Evolutionary conservation across 2,888 invertebrate species (phyloP), one percentile per base, ranked within the genome.

Genomic region (Phengaris alcon): DNA sequence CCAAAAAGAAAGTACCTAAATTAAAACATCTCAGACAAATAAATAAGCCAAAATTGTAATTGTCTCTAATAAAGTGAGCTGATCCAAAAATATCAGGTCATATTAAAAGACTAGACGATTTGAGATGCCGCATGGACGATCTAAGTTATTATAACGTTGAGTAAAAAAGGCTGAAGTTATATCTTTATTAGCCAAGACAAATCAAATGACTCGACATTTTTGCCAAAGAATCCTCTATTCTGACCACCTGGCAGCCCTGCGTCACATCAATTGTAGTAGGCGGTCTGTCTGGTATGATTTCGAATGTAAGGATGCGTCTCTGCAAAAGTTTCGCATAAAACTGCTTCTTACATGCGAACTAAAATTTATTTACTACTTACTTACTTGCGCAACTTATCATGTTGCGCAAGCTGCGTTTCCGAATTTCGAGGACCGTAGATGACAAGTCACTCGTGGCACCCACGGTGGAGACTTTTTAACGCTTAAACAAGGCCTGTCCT

Each of bases 131-230:
- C 64, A 10, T 7, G 9, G 35, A 48, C 48, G 10, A 64, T 64
- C 6, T 64, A 64, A 64, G 35, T 64, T 64, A 35, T 35, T 44
- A 44, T 44, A 64, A 64, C 12, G 6, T 64, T 3, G 64, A 6
- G 35, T 12, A 72, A 72, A 52, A 52, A 72, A 72, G 22, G 52
- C 13, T 10, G 8, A 54, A 51, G 52, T 52, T 54, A 72, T 72
- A 13, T 72, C 72, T 72, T 54, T 72, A 72, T 72, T 72, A 72
- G 54, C 72, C 54, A 54, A 52, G 70, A 54, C 72, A 12, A 72
- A 72, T 72, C 51, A 15, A 51, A 72, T 72, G 54, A 72, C 54
- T 72, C 12, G 72, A 72, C 51, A 54, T 54, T 72, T 72, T 72
- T 72, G 13, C 22, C 0, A 52, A 52, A 54, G 54, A 72, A 72